A percentile compares a stretch with the other conserved stretches of the same genome.
Evolutionary conservation across 2,888 invertebrate genomes (phyloP).

Genomic region (Parelbella ahira): DNA sequence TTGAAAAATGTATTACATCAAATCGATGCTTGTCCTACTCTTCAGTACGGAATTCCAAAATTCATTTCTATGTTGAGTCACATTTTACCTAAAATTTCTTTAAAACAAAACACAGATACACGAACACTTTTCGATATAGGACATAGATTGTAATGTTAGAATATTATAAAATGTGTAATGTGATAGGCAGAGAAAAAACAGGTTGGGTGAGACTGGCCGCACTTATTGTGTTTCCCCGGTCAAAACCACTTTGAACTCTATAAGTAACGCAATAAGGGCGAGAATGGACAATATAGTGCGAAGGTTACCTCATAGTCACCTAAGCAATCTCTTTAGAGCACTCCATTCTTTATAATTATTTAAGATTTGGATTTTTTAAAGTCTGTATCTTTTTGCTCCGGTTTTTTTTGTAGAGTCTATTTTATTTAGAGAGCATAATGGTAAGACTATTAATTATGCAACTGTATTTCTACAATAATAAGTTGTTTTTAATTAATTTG

Average conservation of each 20-base stretch:
- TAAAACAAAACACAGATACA: not conserved
- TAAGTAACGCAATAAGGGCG: conserved; percentile 10
- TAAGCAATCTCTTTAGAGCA: conserved; percentile 20
- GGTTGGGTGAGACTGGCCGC: conserved; percentile 46
- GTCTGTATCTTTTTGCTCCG: no score
- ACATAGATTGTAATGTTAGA: conserved; percentile 30
- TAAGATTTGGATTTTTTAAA: conserved; percentile 25
- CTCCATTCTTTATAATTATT: conserved; percentile 24
- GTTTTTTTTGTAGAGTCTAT: no score
- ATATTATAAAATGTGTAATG: conserved; percentile 41
- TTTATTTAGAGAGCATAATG: no score
- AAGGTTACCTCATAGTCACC: conserved; percentile 20
- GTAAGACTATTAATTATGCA: no score
- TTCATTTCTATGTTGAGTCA: no score
- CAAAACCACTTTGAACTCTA: conserved; percentile 23
- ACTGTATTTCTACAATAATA: no score
- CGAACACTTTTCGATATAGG: conserved; percentile 3
- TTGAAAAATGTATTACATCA: no score
- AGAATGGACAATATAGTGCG: conserved; percentile 3
- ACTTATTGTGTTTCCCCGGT: conserved; percentile 63
- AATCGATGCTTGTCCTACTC: no score
- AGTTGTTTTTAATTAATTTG: no score
- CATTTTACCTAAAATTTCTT: no score
- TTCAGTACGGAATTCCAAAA: no score
- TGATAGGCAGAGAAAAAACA: conserved; percentile 66